Base-by-base conservation (phyloP, 1,140 invertebrate species). In the Cyphomyrmex costatus region DNA sequence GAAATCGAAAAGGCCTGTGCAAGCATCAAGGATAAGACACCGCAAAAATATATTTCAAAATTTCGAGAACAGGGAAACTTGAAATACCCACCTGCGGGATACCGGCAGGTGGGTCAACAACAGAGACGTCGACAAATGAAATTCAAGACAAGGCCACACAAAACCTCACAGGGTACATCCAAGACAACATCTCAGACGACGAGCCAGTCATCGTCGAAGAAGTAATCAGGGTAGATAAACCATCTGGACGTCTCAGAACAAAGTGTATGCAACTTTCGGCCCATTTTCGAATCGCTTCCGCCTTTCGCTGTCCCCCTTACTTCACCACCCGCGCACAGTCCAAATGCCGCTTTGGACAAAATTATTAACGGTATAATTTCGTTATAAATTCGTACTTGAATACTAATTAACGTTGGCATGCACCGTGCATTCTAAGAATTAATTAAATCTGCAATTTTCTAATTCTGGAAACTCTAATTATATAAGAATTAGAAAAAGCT, bases 1-100 rank as follows among this genome's bases (percentile, higher is more conserved):
- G 33, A 71, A 19, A 60, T 87, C 7, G 68, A 76, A 51, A 87
- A 83, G 12, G 61, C 78, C 4, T 66, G 58, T n/a, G 63, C 42
- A 33, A 2, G 36, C 2, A 63, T 63, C 0, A 63, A 63, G 19
- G 30, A 63, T 2, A 63, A 63, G 30, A 3, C 30, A 3, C 5
- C 16, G 1, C 61, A 63, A n/a, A 63, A 33, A 5, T 1, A 30
- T 61, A 5, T 12, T 3, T 4, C 19, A 27, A 27, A 30, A 3
- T 14, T 14, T 33, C 61, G 30, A n/a, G 16, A 63, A 0, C 30
- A 33, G 30, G 30, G 14, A 63, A 63, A 63, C 61, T 63, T 0
- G 16, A 30, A 33, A 8, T 63, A 63, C 30, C 61, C 61, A 33
- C 61, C 61, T 30, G 61, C 24, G 16, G 7, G 2, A 6, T 63